A percentile compares a stretch with the other conserved stretches of the same genome.
These are phyloP conservation scores for Nudaria mundana DNA, from an alignment of 2,888 invertebrate species.

Conservation along the genomic window DNA sequence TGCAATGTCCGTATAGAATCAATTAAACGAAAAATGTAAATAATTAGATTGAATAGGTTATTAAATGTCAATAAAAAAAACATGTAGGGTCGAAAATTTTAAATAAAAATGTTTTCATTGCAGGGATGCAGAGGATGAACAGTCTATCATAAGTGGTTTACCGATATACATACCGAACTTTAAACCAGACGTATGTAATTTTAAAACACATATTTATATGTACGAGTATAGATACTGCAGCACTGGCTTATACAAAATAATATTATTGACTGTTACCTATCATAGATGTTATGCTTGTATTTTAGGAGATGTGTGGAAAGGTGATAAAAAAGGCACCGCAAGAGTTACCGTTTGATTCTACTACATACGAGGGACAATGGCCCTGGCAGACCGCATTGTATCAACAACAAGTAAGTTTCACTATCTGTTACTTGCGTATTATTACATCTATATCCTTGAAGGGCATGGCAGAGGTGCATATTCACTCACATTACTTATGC, in stretches of 20 bases:
- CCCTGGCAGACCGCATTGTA: constrained; percentile 85
- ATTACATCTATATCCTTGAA: no score
- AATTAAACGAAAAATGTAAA: no score
- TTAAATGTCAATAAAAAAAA: no score
- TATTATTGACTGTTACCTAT: neutral
- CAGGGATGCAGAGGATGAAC: constrained; percentile 3
- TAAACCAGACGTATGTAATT: constrained; percentile 4
- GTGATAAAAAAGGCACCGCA: constrained; percentile 9
- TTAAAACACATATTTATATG: no score
- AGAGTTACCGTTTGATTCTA: neutral
- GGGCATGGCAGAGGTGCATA: no score
- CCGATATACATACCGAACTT: constrained; percentile 19
- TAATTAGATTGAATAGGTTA: no score
- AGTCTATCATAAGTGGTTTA: constrained; percentile 3
- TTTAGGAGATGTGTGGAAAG: constrained; percentile 20
- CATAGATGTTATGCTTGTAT: neutral
- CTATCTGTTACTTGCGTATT: no score
- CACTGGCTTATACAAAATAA: no score
- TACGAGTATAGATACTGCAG: no score
- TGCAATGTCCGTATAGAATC: no score
- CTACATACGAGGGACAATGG: constrained; percentile 58
- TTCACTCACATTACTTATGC: no score
- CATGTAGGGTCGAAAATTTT: neutral
- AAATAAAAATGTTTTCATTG: neutral
- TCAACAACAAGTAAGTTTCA: constrained; percentile 54